Percentiles rank a stretch among this genome's conserved stretches.
Conservation (phyloP, 2,888 invertebrate genomes). For the Zygogramma bicolorata region DNA sequence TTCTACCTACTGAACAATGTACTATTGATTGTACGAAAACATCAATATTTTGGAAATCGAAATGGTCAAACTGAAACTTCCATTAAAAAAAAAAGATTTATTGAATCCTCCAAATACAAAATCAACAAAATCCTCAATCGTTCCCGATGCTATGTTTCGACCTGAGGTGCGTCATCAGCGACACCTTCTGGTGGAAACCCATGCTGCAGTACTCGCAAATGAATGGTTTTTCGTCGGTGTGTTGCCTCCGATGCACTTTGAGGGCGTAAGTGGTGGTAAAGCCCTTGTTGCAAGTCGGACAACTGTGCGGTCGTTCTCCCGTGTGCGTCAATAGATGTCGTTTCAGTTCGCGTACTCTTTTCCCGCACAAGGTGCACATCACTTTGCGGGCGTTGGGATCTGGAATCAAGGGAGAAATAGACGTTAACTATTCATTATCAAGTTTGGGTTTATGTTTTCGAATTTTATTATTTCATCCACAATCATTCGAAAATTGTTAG, state of each 20-base stretch:
- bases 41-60: too few species aligned
- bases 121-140: conserved; percentile 18
- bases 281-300: conserved; percentile 54
- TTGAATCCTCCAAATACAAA: conserved; percentile 1
- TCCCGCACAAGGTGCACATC: conserved; percentile 57
- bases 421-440: too few species aligned
- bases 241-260: conserved; percentile 57
- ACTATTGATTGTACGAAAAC: too few species aligned
- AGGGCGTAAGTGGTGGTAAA: conserved; percentile 56
- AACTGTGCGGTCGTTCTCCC: conserved; percentile 56
- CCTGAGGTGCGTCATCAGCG: conserved; percentile 56
- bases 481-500: too few species aligned
- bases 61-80: too few species aligned
- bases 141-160: conserved; percentile 46
- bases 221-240: conserved; percentile 59
- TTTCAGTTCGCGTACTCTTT: conserved; percentile 54
- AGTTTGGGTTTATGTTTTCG: background rate
- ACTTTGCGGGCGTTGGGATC: conserved; percentile 56
- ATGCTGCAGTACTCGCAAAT: conserved; percentile 55
- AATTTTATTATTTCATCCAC: too few species aligned
- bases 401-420: conserved; percentile 36
- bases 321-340: conserved; percentile 58
- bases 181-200: conserved; percentile 58
- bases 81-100: background rate
- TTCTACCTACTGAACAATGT: too few species aligned